Conservation (phyloP, 2,113 vertebrate species). For the Petromus typicus region DNA sequence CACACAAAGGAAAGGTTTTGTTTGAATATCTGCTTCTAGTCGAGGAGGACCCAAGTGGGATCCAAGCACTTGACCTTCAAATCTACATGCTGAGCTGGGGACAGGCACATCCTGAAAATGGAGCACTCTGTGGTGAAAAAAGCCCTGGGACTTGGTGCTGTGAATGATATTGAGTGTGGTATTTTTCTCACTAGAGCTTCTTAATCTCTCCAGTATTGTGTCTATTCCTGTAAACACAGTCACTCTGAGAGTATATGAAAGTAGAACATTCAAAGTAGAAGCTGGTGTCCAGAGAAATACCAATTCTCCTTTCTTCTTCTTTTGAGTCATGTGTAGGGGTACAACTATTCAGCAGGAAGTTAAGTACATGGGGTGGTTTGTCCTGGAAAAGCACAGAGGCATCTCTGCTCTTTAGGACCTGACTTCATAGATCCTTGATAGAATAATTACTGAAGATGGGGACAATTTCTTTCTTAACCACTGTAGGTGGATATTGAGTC, state of each 20-base stretch:
- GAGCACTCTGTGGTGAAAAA: background rate
- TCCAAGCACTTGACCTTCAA: background rate
- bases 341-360: background rate
- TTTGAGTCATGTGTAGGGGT: background rate
- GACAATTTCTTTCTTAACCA: background rate
- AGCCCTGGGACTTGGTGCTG: background rate
- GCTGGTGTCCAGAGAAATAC: background rate
- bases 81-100: background rate
- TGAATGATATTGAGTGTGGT: background rate
- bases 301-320: background rate
- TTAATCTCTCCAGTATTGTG: background rate
- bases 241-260: background rate
- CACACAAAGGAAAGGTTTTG: background rate
- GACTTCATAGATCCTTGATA: background rate
- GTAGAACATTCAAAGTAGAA: background rate
- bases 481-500: background rate
- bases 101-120: background rate
- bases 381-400: background rate
- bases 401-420: background rate
- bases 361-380: background rate
- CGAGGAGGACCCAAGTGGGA: background rate
- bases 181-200: background rate
- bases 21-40: background rate
- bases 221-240: background rate
- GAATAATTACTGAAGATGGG: background rate